phyloP scores from a whole-genome alignment of 1,140 invertebrate species.

The Belonocnema kinseyi region DNA sequence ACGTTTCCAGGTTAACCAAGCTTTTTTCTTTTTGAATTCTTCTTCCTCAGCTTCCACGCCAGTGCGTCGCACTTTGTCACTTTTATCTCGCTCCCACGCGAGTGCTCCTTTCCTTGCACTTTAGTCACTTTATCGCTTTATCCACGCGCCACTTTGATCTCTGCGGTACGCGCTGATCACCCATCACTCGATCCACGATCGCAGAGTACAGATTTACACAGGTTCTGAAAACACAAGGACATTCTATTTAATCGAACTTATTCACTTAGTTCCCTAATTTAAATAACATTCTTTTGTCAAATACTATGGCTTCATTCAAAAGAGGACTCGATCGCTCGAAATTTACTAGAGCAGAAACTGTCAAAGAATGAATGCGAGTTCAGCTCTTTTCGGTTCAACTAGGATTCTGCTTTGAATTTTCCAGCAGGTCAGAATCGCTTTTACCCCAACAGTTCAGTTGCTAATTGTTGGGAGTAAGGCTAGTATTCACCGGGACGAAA shows the following conservation, averaged over 20 bases:
- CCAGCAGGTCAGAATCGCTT: conserved; percentile 26
- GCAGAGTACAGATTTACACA: background rate
- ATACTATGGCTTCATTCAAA: background rate
- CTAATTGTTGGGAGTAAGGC: conserved; percentile 23
- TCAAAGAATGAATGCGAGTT: conserved; percentile 8
- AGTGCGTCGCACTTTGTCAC: conserved; percentile 59
- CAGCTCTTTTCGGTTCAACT: background rate
- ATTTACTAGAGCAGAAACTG: conserved; percentile 5
- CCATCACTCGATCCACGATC: conserved; percentile 52
- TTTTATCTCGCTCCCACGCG: conserved; percentile 41
- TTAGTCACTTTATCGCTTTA: conserved; percentile 45
- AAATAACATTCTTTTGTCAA: no score
- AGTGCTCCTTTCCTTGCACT: conserved; percentile 45
- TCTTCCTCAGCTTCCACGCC: conserved; percentile 51
- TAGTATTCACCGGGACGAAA: conserved; percentile 19
- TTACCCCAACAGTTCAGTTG: conserved; percentile 18
- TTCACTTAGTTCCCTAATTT: background rate
- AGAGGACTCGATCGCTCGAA: conserved; percentile 8
- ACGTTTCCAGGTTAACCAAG: conserved; percentile 55
- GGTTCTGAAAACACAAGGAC: background rate
- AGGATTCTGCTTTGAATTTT: conserved; percentile 6
- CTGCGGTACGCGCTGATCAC: conserved; percentile 35
- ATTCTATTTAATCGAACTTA: background rate
- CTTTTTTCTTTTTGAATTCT: conserved; percentile 46
- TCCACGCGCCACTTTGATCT: conserved; percentile 52